A percentile compares a stretch with the other conserved stretches of the same genome.
phyloP scores from a whole-genome alignment of 1,140 invertebrate genomes.

The Cylas formicarius region DNA sequence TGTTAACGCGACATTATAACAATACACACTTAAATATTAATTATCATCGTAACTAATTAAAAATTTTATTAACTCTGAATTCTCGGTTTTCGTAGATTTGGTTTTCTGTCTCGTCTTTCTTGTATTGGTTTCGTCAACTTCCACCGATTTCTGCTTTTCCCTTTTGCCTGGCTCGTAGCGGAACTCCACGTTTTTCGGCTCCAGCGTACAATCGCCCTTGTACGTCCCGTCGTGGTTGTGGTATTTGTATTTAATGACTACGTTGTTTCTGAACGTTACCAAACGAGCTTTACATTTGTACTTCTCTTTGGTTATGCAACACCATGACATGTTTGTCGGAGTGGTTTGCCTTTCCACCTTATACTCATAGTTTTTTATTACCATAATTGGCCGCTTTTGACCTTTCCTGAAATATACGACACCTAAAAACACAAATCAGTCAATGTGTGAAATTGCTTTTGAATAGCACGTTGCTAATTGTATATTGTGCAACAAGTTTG shows the following conservation, averaged over 20 bases:
- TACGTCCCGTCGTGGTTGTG: constrained; percentile 25
- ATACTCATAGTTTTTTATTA: constrained; percentile 25
- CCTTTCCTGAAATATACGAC: constrained; percentile 26
- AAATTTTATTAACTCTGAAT: no score
- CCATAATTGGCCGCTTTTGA: constrained; percentile 27
- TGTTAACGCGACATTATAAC: no score
- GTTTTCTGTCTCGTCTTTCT: no score
- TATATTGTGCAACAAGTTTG: no score
- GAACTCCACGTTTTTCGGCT: constrained; percentile 1
- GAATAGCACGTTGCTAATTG: not conserved
- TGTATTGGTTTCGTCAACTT: no score
- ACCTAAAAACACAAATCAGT: constrained; percentile 27
- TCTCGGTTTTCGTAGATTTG: no score
- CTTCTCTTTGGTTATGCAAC: constrained; percentile 25
- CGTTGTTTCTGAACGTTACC: constrained; percentile 20
- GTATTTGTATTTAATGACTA: constrained; percentile 21
- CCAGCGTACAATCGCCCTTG: constrained; percentile 13
- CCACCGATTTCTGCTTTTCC: no score
- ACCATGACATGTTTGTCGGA: constrained; percentile 28
- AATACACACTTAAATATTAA: no score
- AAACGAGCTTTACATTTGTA: constrained; percentile 31
- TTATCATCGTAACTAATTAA: no score
- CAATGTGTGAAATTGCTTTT: not conserved
- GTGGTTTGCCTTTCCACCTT: constrained; percentile 25
- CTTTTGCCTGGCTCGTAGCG: constrained; percentile 6